These are phyloP conservation scores for Mormyrus hasselquistii DNA, from an alignment of 2,797 vertebrate genomes.

Conservation along the genomic window DNA sequence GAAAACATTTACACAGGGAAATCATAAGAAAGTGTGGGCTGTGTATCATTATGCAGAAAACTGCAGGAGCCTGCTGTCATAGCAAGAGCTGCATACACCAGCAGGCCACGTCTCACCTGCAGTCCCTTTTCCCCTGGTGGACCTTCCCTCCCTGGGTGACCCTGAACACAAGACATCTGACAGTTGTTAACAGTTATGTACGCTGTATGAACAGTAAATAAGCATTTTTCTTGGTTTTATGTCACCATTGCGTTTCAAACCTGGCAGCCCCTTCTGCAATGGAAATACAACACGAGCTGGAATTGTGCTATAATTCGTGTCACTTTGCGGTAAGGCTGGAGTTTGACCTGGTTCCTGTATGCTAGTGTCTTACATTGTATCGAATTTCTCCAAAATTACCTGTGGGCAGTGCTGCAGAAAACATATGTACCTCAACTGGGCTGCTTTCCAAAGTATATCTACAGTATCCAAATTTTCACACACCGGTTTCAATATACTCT, in stretches of 20 bases:
- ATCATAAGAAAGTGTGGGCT: background rate
- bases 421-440: background rate
- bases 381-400: no score
- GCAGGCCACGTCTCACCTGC: background rate
- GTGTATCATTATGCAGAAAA: background rate
- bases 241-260: background rate
- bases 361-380: no score
- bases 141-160: constrained; percentile 12
- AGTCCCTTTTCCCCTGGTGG: constrained; percentile 7
- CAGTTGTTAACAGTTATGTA: background rate
- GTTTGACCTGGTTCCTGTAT: background rate
- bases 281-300: no score
- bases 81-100: background rate
- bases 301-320: background rate
- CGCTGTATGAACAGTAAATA: background rate
- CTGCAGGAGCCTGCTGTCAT: background rate
- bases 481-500: background rate
- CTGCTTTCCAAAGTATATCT: background rate
- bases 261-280: background rate
- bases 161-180: background rate
- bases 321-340: background rate
- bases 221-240: background rate
- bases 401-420: no score
- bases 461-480: background rate
- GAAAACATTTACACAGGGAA: background rate